Evolutionary conservation across 2,113 vertebrate species (phyloP).

Genomic region (Myotis lucifugus): DNA sequence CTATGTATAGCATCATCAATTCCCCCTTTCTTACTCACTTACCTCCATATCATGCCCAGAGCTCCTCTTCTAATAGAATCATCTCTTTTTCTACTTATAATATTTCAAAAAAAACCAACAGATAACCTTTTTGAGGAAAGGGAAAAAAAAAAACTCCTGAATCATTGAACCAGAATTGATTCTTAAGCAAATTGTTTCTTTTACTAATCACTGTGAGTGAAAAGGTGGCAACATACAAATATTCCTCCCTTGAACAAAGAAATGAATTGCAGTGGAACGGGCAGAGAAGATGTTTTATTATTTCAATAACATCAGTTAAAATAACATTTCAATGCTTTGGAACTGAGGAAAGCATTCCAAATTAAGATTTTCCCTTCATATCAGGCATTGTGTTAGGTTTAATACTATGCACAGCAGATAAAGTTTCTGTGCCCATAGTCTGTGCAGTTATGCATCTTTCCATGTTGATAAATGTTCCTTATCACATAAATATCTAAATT

Average conservation of each 20-base stretch:
- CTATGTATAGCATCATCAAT: background rate
- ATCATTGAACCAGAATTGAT: background rate
- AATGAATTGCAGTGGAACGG: background rate
- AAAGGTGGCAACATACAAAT: background rate
- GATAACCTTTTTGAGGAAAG: background rate
- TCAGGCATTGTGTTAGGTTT: background rate
- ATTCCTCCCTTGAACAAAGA: background rate
- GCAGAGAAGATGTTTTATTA: background rate
- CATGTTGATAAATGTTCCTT: background rate
- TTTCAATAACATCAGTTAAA: background rate
- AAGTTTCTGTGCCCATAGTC: background rate
- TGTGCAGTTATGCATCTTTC: background rate
- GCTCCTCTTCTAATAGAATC: background rate
- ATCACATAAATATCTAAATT: background rate
- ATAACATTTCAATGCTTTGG: background rate
- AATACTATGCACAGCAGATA: background rate
- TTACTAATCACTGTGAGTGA: background rate
- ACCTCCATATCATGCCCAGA: background rate
- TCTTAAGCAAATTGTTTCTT: background rate
- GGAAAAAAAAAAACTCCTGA: background rate
- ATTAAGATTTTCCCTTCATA: constrained; percentile 1
- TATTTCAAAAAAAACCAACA: background rate
- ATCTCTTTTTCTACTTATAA: background rate
- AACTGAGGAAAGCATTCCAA: background rate
- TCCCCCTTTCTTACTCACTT: background rate